Base-by-base conservation (phyloP, 2,113 vertebrate species). In the Cololabis saira region DNA sequence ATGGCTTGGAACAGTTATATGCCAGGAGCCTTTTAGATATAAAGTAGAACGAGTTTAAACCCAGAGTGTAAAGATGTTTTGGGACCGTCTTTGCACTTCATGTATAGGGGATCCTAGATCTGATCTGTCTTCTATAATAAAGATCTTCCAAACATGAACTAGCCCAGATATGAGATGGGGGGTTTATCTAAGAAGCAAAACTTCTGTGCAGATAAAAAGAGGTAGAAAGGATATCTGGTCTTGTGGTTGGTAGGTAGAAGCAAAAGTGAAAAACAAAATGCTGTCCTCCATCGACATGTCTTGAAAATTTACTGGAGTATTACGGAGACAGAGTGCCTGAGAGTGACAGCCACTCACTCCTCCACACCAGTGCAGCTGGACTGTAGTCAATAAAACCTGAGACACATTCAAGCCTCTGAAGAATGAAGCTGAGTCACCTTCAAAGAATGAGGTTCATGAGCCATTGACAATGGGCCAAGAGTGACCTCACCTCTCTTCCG, bases 351-450 rank as follows among this genome's bases (percentile, higher is more conserved):
- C 13, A 42, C 64, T 61, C 60, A 42, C 45, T 68, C 64, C 64
- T 55, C 52, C 44, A 55, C 49, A 71, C 18, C 42, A 55, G 27
- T 33, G 56, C 55, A 55, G 48, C 66, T 59, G 69, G 67, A 79
- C 55, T 48, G 41, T 30, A 55, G 66, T 67, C 71, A 75, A 64
- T 71, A 67, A 81, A 63, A 67, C 37, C 54, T 44, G 48, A 71
- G 62, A 71, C 47, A 54, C 41, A 54, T 57, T 72, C 54, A 49
- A 58, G 43, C 42, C 18, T 49, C 42, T 16, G 49, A 27, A 58
- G 47, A 69, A 61, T 48, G 42, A 58, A n/a, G 13, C 30, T 48
- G 10, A 73, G 27, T 57, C 7, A 1, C 33, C 19, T 55, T 45
- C 16, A 71, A 42, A 67, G 21, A 81, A 45, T 64, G 41, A 59